Conservation (phyloP, 2,113 vertebrate species). For the Trochalopteron elliotii region DNA sequence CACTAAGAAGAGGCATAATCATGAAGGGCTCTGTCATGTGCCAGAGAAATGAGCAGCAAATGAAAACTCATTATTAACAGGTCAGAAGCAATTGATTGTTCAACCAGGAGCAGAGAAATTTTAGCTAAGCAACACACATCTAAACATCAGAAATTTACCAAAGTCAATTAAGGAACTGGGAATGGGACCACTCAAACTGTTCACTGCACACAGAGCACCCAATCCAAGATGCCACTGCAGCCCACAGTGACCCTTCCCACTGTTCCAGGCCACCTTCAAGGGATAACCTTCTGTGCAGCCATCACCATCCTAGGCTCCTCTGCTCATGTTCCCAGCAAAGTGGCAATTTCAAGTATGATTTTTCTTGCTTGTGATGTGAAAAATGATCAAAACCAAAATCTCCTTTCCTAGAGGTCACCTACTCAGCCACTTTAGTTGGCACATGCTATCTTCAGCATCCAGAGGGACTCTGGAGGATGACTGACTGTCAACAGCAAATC, state of each 20-base stretch:
- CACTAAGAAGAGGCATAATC: background rate
- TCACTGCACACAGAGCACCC: background rate
- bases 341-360: background rate
- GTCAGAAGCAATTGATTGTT: background rate
- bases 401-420: background rate
- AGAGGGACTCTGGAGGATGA: background rate
- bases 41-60: background rate
- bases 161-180: background rate
- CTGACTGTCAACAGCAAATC: background rate
- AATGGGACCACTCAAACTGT: background rate
- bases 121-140: background rate
- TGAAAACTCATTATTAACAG: background rate
- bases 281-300: background rate
- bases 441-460: background rate
- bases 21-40: background rate
- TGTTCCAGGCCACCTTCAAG: background rate
- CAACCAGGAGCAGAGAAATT: background rate
- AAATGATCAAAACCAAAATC: background rate
- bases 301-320: background rate
- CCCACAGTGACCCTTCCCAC: background rate
- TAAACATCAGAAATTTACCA: background rate
- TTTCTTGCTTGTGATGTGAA: background rate
- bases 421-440: background rate
- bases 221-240: background rate
- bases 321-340: background rate